Evolutionary conservation across 2,888 invertebrate genomes (phyloP), one percentile per base, ranked within the genome.

Genomic region (Abrostola tripartita): DNA sequence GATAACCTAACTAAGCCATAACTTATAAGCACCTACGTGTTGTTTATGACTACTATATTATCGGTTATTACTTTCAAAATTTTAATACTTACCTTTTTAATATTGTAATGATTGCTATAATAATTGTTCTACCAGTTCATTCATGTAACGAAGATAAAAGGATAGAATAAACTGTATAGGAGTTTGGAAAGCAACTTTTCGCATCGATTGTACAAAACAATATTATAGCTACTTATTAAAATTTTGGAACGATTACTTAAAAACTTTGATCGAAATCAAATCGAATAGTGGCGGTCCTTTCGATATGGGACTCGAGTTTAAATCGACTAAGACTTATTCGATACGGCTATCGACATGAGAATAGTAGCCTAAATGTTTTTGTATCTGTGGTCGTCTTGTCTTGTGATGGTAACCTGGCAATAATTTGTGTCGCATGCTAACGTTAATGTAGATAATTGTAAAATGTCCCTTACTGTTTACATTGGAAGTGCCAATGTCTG

Each of bases 361-460:
- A 24, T 24, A 24, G 24, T 24, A 24, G 24, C 24, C 24, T 24
- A 9, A 47, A 47, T 47, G 24, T 47, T 47, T 47, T 24, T 47
- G 24, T 24, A 38, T 36, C 24, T 47, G 47, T 60, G 47, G 8
- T 72, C 37, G 51, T 57, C 37, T 55, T 14, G n/a, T 61, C 44
- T 56, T 61, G 71, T 77, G 75, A 79, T 68, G 49, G 9, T 40
- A 63, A 53, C 51, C 58, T 61, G 77, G 71, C 82, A 80, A 80
- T 81, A 71, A 74, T 79, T 60, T 63, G 58, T 74, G 80, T 77
- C 52, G 61, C 74, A 40, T 61, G 24, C 24, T 61, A 49, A 59
- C 56, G 11, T 57, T 58, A 49, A 49, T 61, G 40, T 53, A 42
- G 47, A 49, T 54, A 9, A 50, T 57, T 60, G 52, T 55, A 42